phyloP scores from a whole-genome alignment of 2,113 vertebrate species.

The Tachycineta bicolor region DNA sequence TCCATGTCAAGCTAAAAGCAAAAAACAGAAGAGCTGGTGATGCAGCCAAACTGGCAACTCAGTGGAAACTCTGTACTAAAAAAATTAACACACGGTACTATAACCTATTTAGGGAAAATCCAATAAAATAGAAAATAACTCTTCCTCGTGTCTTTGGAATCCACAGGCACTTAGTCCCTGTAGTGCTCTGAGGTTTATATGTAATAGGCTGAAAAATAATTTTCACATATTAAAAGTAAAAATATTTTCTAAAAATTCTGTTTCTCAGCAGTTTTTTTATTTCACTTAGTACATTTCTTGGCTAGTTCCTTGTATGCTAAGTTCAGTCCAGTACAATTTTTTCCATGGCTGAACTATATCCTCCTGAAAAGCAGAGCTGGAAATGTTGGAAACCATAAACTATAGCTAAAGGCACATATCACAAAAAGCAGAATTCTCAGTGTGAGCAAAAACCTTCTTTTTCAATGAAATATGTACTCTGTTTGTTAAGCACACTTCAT shows the following conservation, averaged over 20 bases:
- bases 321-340: background rate
- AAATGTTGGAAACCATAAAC: conserved; percentile 1
- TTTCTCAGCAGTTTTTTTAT: conserved; percentile 8
- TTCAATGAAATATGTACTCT: background rate
- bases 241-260: conserved; percentile 10
- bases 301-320: background rate
- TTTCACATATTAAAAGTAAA: background rate
- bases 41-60: background rate
- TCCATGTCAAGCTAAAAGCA: background rate
- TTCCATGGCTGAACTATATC: conserved; percentile 1
- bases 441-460: background rate
- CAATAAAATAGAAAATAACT: background rate
- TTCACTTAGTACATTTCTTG: conserved; percentile 30
- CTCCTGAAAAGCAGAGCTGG: conserved; percentile 7
- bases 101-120: background rate
- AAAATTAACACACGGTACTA: background rate
- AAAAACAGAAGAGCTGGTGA: background rate
- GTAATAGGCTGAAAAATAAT: conserved; percentile 9
- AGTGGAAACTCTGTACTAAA: background rate
- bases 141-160: background rate
- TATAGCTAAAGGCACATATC: background rate
- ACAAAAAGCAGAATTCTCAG: background rate
- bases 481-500: background rate
- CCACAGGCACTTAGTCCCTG: background rate
- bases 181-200: background rate